Evolutionary conservation across 2,113 vertebrate genomes (phyloP).

Genomic region (Paramormyrops kingsleyae): DNA sequence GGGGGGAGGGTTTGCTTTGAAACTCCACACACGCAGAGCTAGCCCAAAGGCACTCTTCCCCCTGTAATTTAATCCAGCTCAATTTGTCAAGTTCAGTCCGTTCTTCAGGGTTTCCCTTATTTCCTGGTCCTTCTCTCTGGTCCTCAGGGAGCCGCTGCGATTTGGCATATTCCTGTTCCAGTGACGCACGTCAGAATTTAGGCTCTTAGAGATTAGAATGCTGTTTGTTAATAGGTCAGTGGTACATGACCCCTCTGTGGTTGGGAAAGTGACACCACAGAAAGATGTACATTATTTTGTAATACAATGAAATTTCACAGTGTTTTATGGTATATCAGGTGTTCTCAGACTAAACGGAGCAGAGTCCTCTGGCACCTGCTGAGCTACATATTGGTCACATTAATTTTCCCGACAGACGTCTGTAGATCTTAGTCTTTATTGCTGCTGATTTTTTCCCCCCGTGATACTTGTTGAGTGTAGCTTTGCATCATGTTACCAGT

Average conservation of each 20-base stretch:
- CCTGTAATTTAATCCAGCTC: conserved; percentile 3
- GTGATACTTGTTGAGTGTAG: background rate
- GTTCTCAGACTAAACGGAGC: background rate
- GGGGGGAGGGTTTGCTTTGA: background rate
- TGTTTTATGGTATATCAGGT: background rate
- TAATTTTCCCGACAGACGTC: background rate
- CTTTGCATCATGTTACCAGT: background rate
- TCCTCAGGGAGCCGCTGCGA: background rate
- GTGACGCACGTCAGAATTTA: background rate
- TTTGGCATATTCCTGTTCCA: background rate
- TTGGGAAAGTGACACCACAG: background rate
- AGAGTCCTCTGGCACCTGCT: background rate
- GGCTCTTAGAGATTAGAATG: background rate
- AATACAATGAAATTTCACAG: background rate
- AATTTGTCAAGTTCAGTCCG: background rate
- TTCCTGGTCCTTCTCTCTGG: background rate
- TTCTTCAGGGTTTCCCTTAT: background rate
- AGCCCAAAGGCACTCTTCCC: background rate
- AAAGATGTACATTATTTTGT: background rate
- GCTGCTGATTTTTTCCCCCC: background rate
- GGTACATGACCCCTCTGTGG: background rate
- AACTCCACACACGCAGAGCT: background rate
- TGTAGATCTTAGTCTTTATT: background rate
- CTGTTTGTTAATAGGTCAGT: background rate
- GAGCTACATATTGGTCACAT: background rate